Evolutionary conservation across 2,797 vertebrate species (phyloP).

Genomic region (Rhinophrynus dorsalis): DNA sequence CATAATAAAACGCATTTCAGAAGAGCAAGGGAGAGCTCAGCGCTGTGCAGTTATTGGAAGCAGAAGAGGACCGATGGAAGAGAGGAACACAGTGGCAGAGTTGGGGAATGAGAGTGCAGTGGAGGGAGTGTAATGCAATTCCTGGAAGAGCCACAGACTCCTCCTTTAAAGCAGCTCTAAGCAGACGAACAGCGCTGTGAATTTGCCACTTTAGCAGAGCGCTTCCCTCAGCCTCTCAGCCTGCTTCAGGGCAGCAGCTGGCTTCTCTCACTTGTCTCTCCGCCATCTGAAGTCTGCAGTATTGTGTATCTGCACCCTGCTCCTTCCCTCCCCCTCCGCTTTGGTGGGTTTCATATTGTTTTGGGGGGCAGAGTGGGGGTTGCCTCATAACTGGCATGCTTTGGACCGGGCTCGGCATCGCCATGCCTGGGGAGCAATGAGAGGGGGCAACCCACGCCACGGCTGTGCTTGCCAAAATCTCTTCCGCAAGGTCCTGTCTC

Average conservation of each 20-base stretch:
- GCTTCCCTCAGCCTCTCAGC: conserved; percentile 24
- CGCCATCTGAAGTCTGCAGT: conserved; percentile 33
- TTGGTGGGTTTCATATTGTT: neutral
- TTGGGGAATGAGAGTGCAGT: conserved; percentile 29
- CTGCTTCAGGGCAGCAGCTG: conserved; percentile 16
- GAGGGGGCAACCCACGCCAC: conserved; percentile 77
- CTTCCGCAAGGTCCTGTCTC: conserved; percentile 91
- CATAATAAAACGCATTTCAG: neutral
- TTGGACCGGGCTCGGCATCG: conserved; percentile 30
- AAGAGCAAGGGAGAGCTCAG: neutral
- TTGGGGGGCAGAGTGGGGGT: conserved; percentile 51
- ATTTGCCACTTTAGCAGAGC: conserved; percentile 2
- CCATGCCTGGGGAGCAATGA: conserved; percentile 75
- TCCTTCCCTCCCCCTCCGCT: neutral
- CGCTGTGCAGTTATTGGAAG: conserved; percentile 39
- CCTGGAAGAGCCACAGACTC: conserved; percentile 47
- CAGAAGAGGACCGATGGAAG: conserved; percentile 37
- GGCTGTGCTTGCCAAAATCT: conserved; percentile 91
- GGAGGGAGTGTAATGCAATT: conserved; percentile 11
- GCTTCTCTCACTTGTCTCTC: conserved; percentile 33
- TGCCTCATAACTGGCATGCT: conserved; percentile 52
- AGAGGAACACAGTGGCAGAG: conserved; percentile 12
- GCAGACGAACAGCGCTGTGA: conserved; percentile 44
- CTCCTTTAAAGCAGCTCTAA: conserved; percentile 25
- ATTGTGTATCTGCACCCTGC: conserved; percentile 17